Percentiles rank a stretch among this genome's conserved stretches.
These are phyloP conservation scores for Bombus pascuorum DNA, from an alignment of 1,140 invertebrate genomes.

Conservation along the genomic window DNA sequence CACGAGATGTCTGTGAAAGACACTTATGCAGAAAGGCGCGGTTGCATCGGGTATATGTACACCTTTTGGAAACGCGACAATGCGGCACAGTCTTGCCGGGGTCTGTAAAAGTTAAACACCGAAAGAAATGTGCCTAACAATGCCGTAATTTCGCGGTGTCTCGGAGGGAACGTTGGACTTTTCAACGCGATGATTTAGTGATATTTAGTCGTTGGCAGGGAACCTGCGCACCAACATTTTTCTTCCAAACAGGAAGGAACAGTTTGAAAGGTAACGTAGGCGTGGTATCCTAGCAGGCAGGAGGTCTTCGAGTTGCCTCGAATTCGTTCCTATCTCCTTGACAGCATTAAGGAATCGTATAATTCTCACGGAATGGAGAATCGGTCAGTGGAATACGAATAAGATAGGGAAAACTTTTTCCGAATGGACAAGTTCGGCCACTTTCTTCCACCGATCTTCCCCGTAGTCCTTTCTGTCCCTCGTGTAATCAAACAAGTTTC, in stretches of 20 bases:
- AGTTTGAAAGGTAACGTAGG: slow-evolving; percentile 44
- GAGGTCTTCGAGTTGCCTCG: slow-evolving; percentile 37
- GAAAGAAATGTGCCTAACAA: slow-evolving; percentile 19
- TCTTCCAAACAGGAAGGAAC: slow-evolving; percentile 24
- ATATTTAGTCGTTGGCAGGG: slow-evolving; percentile 25
- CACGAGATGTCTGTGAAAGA: neutral
- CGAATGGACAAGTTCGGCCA: too few relatives aligned
- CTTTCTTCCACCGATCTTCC: too few relatives aligned
- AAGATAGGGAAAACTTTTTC: neutral
- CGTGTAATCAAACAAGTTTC: too few relatives aligned
- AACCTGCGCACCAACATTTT: slow-evolving; percentile 23
- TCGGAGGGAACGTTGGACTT: neutral
- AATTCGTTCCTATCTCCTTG: slow-evolving; percentile 29
- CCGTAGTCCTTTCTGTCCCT: too few relatives aligned
- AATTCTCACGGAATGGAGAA: slow-evolving; percentile 6
- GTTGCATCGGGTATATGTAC: neutral
- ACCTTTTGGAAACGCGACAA: neutral
- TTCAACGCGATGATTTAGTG: slow-evolving; percentile 37
- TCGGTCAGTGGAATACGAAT: neutral
- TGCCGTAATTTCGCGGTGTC: slow-evolving; percentile 10
- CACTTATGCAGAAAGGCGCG: neutral
- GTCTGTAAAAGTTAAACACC: neutral
- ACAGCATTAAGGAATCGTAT: neutral
- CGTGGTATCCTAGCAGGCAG: slow-evolving; percentile 40
- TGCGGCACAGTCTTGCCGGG: neutral